Percentiles rank a stretch among this genome's conserved stretches.
Evolutionary conservation across 2,888 invertebrate genomes (phyloP).

Genomic region (Keiferia lycopersicella): DNA sequence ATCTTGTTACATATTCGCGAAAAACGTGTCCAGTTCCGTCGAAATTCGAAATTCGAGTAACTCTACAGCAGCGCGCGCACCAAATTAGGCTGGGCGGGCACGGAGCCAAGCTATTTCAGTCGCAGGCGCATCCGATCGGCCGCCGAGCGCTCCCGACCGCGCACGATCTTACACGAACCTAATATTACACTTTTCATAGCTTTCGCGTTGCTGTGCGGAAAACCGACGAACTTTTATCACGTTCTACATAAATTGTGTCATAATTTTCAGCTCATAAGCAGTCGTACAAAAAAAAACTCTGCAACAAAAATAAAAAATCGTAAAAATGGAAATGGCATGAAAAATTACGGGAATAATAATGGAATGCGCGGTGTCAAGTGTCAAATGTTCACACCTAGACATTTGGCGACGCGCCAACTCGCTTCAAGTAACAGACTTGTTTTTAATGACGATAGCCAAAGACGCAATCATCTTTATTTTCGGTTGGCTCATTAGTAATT

Average conservation of each 20-base stretch:
- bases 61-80: slow-evolving; percentile 62
- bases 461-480: slow-evolving; percentile 25
- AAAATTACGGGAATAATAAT: slow-evolving; percentile 19
- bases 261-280: background rate
- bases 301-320: background rate
- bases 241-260: background rate
- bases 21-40: slow-evolving; percentile 41
- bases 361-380: slow-evolving; percentile 63
- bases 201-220: slow-evolving; percentile 48
- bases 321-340: slow-evolving; percentile 3
- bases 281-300: background rate
- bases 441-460: slow-evolving; percentile 54
- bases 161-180: slow-evolving; percentile 65
- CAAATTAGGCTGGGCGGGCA: slow-evolving; percentile 82
- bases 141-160: slow-evolving; percentile 56
- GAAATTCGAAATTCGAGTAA: slow-evolving; percentile 63
- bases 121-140: slow-evolving; percentile 57
- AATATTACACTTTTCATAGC: slow-evolving; percentile 61
- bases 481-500: background rate
- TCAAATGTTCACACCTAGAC: slow-evolving; percentile 55
- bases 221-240: slow-evolving; percentile 29
- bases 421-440: slow-evolving; percentile 61
- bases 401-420: slow-evolving; percentile 61
- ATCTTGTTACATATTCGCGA: slow-evolving; percentile 33
- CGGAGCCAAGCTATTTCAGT: slow-evolving; percentile 71